Evolutionary conservation across 2,113 vertebrate genomes (phyloP).

Genomic region (rabbit (Oryctolagus cuniculus)): mOryCun1.1 NC_091444.1:5597001-5597500

Average conservation of each 20-base stretch:
- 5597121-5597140: neutral
- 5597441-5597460: neutral
- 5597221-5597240: neutral
- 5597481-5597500: neutral
- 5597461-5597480: neutral
- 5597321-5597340: neutral
- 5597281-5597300: neutral
- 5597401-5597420: neutral
- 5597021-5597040: neutral
- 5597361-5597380: neutral
- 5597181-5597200: neutral
- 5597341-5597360: neutral
- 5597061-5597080: neutral
- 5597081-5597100: neutral
- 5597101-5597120: neutral
- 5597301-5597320: neutral
- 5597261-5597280: neutral
- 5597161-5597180: neutral
- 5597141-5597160: neutral
- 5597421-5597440: neutral
- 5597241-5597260: neutral
- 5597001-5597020: neutral
- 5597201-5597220: neutral
- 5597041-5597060: neutral
- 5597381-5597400: neutral